Evolutionary conservation across 2,113 vertebrate genomes (phyloP).

Genomic region (Apteryx mantelli): DNA sequence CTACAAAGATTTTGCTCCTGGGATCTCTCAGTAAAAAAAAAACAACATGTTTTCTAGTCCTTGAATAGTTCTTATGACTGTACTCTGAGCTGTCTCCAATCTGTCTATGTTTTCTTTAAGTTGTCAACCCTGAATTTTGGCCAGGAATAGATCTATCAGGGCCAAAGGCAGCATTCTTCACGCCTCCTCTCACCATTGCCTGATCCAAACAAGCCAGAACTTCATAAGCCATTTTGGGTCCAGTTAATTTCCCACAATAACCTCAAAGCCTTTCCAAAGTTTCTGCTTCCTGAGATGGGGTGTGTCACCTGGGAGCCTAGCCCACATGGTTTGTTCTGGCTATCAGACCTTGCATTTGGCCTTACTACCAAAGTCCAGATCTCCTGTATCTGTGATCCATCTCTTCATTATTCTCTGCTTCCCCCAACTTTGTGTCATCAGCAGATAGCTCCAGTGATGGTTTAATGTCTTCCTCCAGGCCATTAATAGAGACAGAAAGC

Average conservation of each 20-base stretch:
- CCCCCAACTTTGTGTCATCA: background rate
- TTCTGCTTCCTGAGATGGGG: background rate
- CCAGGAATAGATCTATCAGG: background rate
- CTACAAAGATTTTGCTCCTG: background rate
- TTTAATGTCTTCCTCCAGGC: background rate
- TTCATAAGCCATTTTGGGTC: background rate
- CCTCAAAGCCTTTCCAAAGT: background rate
- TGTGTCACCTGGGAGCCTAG: background rate
- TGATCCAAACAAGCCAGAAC: background rate
- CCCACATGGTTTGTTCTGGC: background rate
- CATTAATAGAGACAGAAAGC: background rate
- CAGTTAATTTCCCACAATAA: background rate
- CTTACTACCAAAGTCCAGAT: background rate
- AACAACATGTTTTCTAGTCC: background rate
- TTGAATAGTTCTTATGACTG: background rate
- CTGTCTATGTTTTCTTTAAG: background rate
- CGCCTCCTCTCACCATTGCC: background rate
- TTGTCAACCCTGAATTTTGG: background rate
- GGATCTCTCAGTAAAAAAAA: background rate
- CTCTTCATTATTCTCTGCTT: background rate
- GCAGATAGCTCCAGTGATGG: background rate
- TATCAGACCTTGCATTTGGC: rapidly evolving
- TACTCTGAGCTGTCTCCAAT: background rate
- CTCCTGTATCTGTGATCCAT: background rate
- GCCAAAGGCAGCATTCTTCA: background rate